Evolutionary conservation across 2,113 vertebrate species (phyloP), one percentile per base, ranked within the genome.

Genomic region (Trematomus loennbergii): DNA sequence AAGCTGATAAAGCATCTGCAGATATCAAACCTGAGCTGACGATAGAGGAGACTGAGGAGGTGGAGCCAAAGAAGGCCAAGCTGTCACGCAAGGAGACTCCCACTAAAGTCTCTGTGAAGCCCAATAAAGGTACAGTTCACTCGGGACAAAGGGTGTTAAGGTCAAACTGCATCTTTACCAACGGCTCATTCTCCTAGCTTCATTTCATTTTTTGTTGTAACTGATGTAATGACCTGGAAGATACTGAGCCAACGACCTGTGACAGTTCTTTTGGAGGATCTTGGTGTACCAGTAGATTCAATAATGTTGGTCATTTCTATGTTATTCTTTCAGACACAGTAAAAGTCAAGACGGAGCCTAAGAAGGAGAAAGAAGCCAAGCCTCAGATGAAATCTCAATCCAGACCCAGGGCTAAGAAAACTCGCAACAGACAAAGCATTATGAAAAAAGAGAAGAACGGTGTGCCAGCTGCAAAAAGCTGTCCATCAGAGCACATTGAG

Each of bases 61-160:
- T 81, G 67, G 83, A 92, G 79, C 64, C 75, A 22, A 91, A 95
- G 87, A 94, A 84, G 53, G 60, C 75, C 66, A 93, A 82, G 73
- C 65, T 87, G 61, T 73, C 62, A 16, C 53, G 33, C 48, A 82
- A 83, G 50, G 75, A 78, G 17, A 53, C 84, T 70, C 74, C 69
- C 0, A 16, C 40, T 13, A 77, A 75, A 79, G 72, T 65, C 3
- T 2, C 72, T 7, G 54, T 29, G 54, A 72, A 52, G 45, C n/a
- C 77, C 55, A 81, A 81, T 7, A 86, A 79, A 85, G 88, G 82
- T 91, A 82, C 22, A 20, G 16, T 62, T 66, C 36, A 7, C 36
- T 40, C 36, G 4, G 29, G 29, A 29, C 29, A 40, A 40, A 40
- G 36, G 5, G 36, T 7, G 8, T 40, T 40, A 40, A 40, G 36